Conservation (phyloP, 2,113 vertebrate genomes). For the Genyomyrus donnyi region DNA sequence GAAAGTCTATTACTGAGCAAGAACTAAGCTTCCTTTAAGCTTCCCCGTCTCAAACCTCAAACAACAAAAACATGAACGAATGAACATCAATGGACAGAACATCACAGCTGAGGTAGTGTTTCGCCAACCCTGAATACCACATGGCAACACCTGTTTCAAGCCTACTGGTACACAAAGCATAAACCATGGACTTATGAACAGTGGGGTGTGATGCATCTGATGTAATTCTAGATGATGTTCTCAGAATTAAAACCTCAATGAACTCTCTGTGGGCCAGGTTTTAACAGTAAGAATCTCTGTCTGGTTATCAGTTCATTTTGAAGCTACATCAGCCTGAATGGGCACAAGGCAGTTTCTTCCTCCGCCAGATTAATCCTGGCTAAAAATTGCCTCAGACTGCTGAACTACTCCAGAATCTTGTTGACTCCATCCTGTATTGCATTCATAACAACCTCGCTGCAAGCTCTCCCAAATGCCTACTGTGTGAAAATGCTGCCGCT, state of each 20-base stretch:
- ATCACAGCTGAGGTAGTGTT: background rate
- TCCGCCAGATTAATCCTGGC: background rate
- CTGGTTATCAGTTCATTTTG: background rate
- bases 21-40: background rate
- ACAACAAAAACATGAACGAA: background rate
- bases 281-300: background rate
- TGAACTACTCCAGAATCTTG: background rate
- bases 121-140: background rate
- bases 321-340: background rate
- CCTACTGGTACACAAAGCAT: background rate
- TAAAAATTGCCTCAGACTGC: background rate
- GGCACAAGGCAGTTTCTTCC: background rate
- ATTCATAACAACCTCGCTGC: background rate
- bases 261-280: background rate
- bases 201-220: background rate
- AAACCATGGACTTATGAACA: background rate
- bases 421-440: background rate
- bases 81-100: background rate
- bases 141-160: background rate
- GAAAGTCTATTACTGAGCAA: constrained; percentile 10
- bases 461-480: background rate
- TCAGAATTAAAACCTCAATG: background rate
- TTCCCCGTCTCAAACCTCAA: background rate
- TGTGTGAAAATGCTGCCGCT: background rate
- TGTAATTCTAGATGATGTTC: background rate